A percentile compares a stretch with the other conserved stretches of the same genome.
These are phyloP conservation scores for Drosophila kanekoi DNA, from an alignment of 2,888 invertebrate species.

Conservation along the genomic window DNA sequence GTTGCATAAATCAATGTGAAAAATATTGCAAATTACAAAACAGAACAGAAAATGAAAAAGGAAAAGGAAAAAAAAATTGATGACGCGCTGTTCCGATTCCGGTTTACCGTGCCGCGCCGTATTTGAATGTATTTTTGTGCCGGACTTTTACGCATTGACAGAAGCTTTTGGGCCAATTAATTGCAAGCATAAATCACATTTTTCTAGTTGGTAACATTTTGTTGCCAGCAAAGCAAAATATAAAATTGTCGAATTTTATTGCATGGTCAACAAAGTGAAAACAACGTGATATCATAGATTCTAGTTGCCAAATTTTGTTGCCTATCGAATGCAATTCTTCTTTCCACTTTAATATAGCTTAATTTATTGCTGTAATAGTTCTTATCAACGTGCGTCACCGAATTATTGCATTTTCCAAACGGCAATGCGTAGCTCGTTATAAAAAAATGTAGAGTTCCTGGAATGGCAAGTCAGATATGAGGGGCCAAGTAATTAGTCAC, in stretches of 20 bases:
- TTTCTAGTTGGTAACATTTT: conserved; percentile 16
- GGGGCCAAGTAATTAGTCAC: conserved; percentile 47
- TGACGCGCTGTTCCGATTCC: conserved; percentile 54
- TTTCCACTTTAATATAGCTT: background rate
- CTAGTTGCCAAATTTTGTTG: background rate
- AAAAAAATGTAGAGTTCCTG: conserved; percentile 6
- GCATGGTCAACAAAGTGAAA: conserved; percentile 2
- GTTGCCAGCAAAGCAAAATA: conserved; percentile 23
- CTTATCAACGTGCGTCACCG: conserved; percentile 17
- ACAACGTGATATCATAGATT: background rate
- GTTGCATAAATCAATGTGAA: conserved; percentile 54
- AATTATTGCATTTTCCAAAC: background rate
- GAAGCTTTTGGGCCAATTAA: conserved; percentile 45
- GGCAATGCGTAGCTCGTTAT: background rate
- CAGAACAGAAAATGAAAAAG: background rate
- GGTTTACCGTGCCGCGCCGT: conserved; percentile 35
- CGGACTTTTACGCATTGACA: conserved; percentile 25
- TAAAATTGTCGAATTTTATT: conserved; percentile 6
- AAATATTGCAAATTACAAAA: conserved; percentile 26
- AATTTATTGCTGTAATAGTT: background rate
- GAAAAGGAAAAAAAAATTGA: conserved; percentile 12
- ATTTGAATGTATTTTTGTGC: conserved; percentile 25
- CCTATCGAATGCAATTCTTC: background rate
- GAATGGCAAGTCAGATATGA: conserved; percentile 1
- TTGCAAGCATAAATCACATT: conserved; percentile 52